Percentiles rank a stretch among this genome's conserved stretches.
Evolutionary conservation across 2,888 invertebrate species (phyloP).

Genomic region (Argyresthia albistria): DNA sequence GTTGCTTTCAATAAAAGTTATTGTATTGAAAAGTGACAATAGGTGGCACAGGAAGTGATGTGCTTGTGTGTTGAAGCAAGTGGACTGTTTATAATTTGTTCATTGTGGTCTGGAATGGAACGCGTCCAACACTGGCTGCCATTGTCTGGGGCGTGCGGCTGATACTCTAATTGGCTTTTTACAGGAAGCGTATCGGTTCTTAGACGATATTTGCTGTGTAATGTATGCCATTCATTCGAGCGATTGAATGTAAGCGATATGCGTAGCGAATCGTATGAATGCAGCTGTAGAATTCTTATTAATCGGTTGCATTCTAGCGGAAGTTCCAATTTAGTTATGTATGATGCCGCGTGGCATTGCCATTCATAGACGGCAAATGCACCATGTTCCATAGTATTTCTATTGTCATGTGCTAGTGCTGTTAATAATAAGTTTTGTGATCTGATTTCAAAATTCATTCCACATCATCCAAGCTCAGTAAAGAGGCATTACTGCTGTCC

Average conservation of each 20-base stretch:
- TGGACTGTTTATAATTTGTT: slow-evolving; percentile 71
- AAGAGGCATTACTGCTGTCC: no score
- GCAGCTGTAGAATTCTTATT: slow-evolving; percentile 5
- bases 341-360: background rate
- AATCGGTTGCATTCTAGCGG: slow-evolving; percentile 7
- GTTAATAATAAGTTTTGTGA: no score
- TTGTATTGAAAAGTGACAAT: slow-evolving; percentile 68
- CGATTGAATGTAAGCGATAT: slow-evolving; percentile 13
- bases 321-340: background rate
- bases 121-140: slow-evolving; percentile 38
- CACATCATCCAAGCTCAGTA: no score
- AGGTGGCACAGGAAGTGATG: slow-evolving; percentile 63
- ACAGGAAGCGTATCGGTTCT: slow-evolving; percentile 26
- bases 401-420: no score
- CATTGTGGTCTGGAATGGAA: slow-evolving; percentile 57
- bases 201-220: slow-evolving; percentile 15
- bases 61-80: slow-evolving; percentile 59
- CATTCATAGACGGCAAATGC: background rate
- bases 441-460: no score
- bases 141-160: slow-evolving; percentile 42
- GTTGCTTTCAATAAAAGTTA: slow-evolving; percentile 63
- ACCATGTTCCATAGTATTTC: background rate
- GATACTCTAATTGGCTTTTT: slow-evolving; percentile 59
- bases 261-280: slow-evolving; percentile 10
- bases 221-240: background rate